phyloP scores from a whole-genome alignment of 2,888 invertebrate species.

The Gastracanthus pulcherrimus region DNA sequence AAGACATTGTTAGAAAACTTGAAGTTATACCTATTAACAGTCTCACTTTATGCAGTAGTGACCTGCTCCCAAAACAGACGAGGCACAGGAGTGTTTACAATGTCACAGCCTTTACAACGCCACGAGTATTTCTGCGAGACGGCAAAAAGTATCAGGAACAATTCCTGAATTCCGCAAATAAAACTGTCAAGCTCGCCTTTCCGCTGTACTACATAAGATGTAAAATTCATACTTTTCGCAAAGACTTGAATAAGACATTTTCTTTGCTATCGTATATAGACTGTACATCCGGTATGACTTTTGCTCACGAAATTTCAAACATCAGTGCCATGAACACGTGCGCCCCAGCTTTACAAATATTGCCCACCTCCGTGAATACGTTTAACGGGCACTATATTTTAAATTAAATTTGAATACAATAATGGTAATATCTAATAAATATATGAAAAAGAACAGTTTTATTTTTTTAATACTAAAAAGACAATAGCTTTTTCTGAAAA shows the following conservation, averaged over 20 bases:
- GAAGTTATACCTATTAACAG: too few relatives aligned
- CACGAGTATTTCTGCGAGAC: not conserved
- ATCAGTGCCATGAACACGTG: too few relatives aligned
- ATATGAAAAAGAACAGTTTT: too few relatives aligned
- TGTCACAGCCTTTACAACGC: not conserved
- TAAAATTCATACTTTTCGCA: not conserved
- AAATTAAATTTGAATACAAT: too few relatives aligned
- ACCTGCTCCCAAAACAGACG: not conserved
- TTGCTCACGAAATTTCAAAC: too few relatives aligned
- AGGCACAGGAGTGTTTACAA: not conserved
- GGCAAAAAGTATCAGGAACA: not conserved
- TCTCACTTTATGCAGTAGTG: not conserved
- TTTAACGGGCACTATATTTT: too few relatives aligned
- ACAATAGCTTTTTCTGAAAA: too few relatives aligned
- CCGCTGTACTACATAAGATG: not conserved
- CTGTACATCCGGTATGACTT: not conserved
- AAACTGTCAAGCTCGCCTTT: not conserved
- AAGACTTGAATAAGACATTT: not conserved
- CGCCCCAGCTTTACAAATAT: too few relatives aligned
- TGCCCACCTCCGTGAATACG: too few relatives aligned
- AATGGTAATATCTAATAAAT: too few relatives aligned
- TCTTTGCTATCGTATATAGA: not conserved
- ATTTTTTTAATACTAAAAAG: too few relatives aligned
- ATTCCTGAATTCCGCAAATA: not conserved
- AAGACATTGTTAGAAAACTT: too few relatives aligned